A percentile compares a stretch with the other conserved stretches of the same genome.
phyloP scores from a whole-genome alignment of 2,888 invertebrate genomes.

The Eumerus sabulonum region DNA sequence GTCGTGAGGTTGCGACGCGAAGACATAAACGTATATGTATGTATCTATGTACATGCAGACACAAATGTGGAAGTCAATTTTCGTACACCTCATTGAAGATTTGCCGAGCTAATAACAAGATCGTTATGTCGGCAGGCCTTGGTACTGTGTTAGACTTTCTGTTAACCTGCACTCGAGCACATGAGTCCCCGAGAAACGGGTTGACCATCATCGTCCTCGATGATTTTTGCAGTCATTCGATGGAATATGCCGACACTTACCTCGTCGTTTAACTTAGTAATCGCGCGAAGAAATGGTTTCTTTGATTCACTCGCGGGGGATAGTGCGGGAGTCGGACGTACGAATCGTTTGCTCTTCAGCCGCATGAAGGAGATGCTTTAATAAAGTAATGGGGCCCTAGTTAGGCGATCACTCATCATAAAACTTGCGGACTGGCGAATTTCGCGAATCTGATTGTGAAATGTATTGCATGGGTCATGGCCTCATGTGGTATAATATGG shows the following conservation, averaged over 20 bases:
- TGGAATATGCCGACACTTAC: conserved; percentile 68
- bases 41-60: too few species aligned
- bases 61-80: conserved; percentile 69
- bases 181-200: background rate
- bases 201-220: conserved; percentile 52
- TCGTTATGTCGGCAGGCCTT: conserved; percentile 55
- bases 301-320: conserved; percentile 43
- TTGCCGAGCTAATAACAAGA: conserved; percentile 69
- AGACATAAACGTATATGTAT: conserved; percentile 14
- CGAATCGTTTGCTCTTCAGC: conserved; percentile 63
- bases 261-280: conserved; percentile 68
- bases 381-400: conserved; percentile 69
- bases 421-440: conserved; percentile 63
- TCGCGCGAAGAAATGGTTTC: conserved; percentile 53
- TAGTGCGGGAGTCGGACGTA: conserved; percentile 1
- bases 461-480: too few species aligned
- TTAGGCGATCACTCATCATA: conserved; percentile 69
- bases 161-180: background rate
- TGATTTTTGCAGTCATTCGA: conserved; percentile 56
- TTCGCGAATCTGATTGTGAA: conserved; percentile 57
- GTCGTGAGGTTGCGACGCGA: background rate
- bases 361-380: conserved; percentile 66
- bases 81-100: conserved; percentile 67
- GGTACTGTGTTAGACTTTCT: background rate
- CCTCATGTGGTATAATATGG: too few species aligned